Evolutionary conservation across 2,113 vertebrate species (phyloP).

Genomic region (Dasyurus viverrinus): DNA sequence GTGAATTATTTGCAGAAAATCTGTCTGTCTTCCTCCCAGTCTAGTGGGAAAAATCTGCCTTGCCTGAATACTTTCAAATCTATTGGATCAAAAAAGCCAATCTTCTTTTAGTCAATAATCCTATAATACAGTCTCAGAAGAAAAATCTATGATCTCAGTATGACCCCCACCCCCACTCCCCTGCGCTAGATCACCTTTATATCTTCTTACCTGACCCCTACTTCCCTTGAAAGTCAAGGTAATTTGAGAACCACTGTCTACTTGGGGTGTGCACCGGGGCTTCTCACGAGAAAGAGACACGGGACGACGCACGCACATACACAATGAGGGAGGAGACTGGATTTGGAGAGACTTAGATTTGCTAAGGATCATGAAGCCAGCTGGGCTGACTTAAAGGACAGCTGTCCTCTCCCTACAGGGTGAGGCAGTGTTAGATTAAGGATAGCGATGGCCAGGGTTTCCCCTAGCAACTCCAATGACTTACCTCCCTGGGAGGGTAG

Average conservation of each 20-base stretch:
- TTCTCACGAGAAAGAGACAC: neutral
- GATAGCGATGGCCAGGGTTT: neutral
- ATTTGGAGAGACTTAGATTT: no score
- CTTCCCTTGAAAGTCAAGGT: neutral
- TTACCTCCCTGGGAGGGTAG: neutral
- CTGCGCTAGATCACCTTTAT: neutral
- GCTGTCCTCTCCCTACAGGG: neutral
- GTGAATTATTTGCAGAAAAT: neutral
- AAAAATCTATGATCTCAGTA: neutral
- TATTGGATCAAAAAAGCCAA: neutral
- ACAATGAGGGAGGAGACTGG: neutral
- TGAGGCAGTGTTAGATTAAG: neutral
- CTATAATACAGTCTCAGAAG: neutral
- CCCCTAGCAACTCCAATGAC: neutral
- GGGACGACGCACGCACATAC: neutral
- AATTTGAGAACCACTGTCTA: neutral
- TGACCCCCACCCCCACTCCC: neutral
- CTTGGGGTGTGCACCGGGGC: neutral
- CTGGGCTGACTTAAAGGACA: neutral
- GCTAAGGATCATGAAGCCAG: neutral
- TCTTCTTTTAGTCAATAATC: neutral
- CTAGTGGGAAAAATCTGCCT: neutral
- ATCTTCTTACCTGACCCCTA: neutral
- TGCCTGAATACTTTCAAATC: neutral
- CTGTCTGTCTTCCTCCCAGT: neutral